These are phyloP conservation scores for Typhlichthys eigenmanni DNA, from an alignment of 2,797 vertebrate genomes.

Conservation along the genomic window DNA sequence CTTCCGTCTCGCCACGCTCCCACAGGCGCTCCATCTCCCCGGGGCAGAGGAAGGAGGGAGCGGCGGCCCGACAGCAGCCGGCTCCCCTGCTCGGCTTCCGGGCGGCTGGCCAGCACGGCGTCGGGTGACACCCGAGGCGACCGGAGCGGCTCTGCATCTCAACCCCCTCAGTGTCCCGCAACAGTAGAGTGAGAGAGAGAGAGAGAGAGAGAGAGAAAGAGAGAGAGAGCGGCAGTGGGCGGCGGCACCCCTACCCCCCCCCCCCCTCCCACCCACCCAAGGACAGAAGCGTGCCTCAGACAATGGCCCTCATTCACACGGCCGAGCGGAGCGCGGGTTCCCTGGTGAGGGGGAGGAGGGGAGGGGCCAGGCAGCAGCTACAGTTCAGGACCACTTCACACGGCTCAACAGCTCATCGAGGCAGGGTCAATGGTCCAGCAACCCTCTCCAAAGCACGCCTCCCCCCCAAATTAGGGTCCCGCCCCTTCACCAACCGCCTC, in stretches of 20 bases:
- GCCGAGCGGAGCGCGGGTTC: conserved; percentile 55
- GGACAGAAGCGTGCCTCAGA: conserved; percentile 87
- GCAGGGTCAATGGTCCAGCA: conserved; percentile 68
- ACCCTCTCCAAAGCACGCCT: conserved; percentile 44
- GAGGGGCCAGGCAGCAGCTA: conserved; percentile 49
- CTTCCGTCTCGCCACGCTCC: conserved; percentile 61
- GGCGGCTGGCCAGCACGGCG: conserved; percentile 82
- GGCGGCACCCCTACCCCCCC: conserved; percentile 22
- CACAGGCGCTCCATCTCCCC: conserved; percentile 78
- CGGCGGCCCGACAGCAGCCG: conserved; percentile 52
- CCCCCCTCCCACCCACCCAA: conserved; percentile 51
- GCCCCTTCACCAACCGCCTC: conserved; percentile 52
- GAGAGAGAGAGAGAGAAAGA: conserved; percentile 13
- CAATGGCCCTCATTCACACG: conserved; percentile 86
- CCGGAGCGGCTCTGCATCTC: conserved; percentile 80
- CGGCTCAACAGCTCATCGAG: conserved; percentile 71
- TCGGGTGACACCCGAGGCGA: conserved; percentile 77
- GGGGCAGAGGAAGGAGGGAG: conserved; percentile 58
- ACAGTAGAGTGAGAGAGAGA: conserved; percentile 15
- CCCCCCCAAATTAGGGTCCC: conserved; percentile 63
- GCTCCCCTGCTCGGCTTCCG: conserved; percentile 84
- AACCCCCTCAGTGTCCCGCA: conserved; percentile 61
- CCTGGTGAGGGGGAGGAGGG: conserved; percentile 52
- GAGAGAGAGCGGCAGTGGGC: conserved; percentile 72
- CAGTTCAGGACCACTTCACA: conserved; percentile 62